Conservation (phyloP, 64 coral and sea anemone species). For the Montipora efflorescens region DNA sequence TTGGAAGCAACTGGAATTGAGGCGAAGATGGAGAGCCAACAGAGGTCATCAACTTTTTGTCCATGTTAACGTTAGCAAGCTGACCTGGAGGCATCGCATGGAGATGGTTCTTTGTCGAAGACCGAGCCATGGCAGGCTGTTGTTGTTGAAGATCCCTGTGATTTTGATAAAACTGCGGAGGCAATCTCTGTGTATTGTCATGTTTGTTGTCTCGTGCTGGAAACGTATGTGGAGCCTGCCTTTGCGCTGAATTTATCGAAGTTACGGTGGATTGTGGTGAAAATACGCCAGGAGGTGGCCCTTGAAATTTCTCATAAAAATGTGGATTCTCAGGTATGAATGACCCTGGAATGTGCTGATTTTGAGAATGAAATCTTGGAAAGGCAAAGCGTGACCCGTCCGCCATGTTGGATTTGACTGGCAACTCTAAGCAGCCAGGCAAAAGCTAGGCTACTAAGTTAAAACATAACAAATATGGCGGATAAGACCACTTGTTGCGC, state of each 20-base stretch:
- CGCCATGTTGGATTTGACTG: conserved; percentile 63
- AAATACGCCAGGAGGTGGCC: neutral
- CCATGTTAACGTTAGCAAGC: neutral
- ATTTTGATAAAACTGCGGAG: conserved; percentile 6
- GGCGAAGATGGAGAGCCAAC: neutral
- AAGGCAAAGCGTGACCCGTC: conserved; percentile 46
- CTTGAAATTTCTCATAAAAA: neutral
- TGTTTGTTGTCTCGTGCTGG: neutral
- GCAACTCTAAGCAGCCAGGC: conserved; percentile 30
- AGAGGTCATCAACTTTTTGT: neutral
- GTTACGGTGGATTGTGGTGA: neutral
- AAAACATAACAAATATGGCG: conserved; percentile 61
- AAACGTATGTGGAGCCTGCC: conserved; percentile 12
- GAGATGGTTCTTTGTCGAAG: neutral
- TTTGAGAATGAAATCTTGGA: conserved; percentile 15
- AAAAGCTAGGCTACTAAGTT: conserved; percentile 50
- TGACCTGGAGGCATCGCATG: neutral
- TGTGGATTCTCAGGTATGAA: neutral
- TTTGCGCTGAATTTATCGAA: neutral
- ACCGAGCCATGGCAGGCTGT: neutral
- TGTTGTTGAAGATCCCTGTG: neutral
- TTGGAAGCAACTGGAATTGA: conserved; percentile 13
- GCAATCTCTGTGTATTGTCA: neutral
- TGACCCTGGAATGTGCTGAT: conserved; percentile 4
- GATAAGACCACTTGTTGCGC: conserved; percentile 31